A percentile compares a stretch with the other conserved stretches of the same genome.
Conservation (phyloP, 2,888 invertebrate genomes). For the Dryadula phaetusa region DNA sequence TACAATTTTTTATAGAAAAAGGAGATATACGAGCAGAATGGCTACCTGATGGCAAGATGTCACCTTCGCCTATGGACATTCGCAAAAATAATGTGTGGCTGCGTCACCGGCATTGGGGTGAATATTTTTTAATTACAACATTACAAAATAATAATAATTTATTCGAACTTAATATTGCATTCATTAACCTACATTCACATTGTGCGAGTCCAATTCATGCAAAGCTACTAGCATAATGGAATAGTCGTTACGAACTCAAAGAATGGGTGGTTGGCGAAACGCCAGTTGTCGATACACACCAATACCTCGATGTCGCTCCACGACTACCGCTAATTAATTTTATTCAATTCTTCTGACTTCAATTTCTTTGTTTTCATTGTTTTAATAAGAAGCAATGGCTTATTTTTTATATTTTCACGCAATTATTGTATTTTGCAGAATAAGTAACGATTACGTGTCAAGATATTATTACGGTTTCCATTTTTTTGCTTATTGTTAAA, state of each 20-base stretch:
- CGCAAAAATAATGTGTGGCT: too few species aligned
- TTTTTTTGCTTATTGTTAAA: too few species aligned
- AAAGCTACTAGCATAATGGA: constrained; percentile 72
- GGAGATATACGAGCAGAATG: too few species aligned
- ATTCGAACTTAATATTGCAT: constrained; percentile 45
- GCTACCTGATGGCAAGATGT: too few species aligned
- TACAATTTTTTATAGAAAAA: too few species aligned
- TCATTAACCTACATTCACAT: constrained; percentile 62
- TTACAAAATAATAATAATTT: background rate
- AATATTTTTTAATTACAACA: too few species aligned
- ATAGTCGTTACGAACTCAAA: constrained; percentile 69
- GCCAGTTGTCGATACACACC: constrained; percentile 60
- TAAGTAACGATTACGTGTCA: background rate
- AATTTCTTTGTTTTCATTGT: background rate
- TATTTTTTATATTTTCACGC: background rate
- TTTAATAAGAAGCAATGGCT: background rate
- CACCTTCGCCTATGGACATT: too few species aligned
- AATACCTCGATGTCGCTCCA: constrained; percentile 37
- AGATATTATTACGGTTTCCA: too few species aligned
- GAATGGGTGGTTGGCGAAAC: constrained; percentile 64
- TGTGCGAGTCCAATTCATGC: constrained; percentile 56
- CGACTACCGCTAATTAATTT: constrained; percentile 24
- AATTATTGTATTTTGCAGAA: background rate
- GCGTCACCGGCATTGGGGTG: too few species aligned
- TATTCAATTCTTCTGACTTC: constrained; percentile 5